Evolutionary conservation across 2,888 invertebrate species (phyloP), one percentile per base, ranked within the genome.

Genomic region (Aporophyla nigra): DNA sequence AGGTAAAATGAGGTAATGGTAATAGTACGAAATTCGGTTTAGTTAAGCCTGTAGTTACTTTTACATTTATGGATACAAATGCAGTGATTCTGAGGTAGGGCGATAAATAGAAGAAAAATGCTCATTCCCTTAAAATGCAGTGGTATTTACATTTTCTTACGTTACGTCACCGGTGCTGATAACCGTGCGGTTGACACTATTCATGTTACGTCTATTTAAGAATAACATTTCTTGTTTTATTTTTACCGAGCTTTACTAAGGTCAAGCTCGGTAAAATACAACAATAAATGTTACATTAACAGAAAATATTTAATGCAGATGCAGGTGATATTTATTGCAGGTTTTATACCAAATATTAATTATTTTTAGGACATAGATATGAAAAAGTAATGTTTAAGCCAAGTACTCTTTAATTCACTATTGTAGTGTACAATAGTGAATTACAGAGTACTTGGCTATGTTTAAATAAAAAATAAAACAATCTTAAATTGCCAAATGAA

Each of bases 141-240:
- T 72, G n/a, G 19, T 53, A 49, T 12, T 49, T 46, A 43, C 3
- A 54, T 62, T 49, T 51, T 4, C 40, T 58, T 54, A 59, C 40
- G 58, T 58, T 54, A 59, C 27, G 58, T 46, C 53, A 46, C 33
- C n/a, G 0, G 14, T 12, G 54, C 43, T 46, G 40, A 65, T 43
- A 62, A 40, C 53, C n/a, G 7, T 76, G 84, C 62, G 19, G 70
- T 40, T 77, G 77, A 81, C 71, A 84, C 14, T n/a, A 49, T 70
- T 72, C 65, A 65, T 49, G 21, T 67, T 56, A 21, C 14, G 7
- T 67, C 40, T 7, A 46, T 27, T 40, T 33, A 33, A 33, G 33
- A 33, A 33, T n/a, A n/a, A n/a, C n/a, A 33, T 33, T 33, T 33
- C 33, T 33, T 33, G 33, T 33, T 3, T 1, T 33, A 33, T 33